A percentile compares a stretch with the other conserved stretches of the same genome.
Evolutionary conservation across 2,888 invertebrate species (phyloP).

Genomic region (Epistrophe eligans): DNA sequence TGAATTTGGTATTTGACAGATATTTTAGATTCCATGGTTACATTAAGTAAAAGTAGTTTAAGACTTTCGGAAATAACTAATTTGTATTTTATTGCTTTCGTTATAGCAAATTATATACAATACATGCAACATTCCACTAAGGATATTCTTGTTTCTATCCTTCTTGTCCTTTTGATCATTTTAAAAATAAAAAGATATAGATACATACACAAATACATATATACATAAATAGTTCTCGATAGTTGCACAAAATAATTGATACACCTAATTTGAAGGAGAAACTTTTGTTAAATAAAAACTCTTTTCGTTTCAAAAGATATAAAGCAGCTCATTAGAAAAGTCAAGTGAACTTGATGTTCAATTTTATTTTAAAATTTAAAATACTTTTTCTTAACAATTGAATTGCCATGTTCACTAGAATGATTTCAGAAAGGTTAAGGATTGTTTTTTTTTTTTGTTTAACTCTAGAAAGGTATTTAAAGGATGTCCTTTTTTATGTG

Average conservation of each 20-base stretch:
- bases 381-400: slow-evolving; percentile 28
- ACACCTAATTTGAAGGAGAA: slow-evolving; percentile 48
- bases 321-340: slow-evolving; percentile 20
- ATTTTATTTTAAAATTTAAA: slow-evolving; percentile 8
- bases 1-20: slow-evolving; percentile 57
- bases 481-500: slow-evolving; percentile 12
- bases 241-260: slow-evolving; percentile 42
- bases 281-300: slow-evolving; percentile 41
- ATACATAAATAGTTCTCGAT: slow-evolving; percentile 13
- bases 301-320: neutral
- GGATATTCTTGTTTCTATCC: neutral
- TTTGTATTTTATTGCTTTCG: slow-evolving; percentile 65
- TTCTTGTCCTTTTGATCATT: neutral
- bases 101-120: neutral
- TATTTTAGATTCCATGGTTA: slow-evolving; percentile 60
- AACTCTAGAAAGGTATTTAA: slow-evolving; percentile 21
- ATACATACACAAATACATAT: neutral
- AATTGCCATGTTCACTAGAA: slow-evolving; percentile 18
- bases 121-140: slow-evolving; percentile 1
- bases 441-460: neutral
- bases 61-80: slow-evolving; percentile 55
- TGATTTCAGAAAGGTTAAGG: slow-evolving; percentile 14
- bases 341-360: slow-evolving; percentile 21
- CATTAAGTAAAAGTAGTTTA: slow-evolving; percentile 59
- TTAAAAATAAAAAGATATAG: neutral